These are phyloP conservation scores for Brachirus orientalis DNA, from an alignment of 2,113 vertebrate genomes.

Conservation along the genomic window DNA sequence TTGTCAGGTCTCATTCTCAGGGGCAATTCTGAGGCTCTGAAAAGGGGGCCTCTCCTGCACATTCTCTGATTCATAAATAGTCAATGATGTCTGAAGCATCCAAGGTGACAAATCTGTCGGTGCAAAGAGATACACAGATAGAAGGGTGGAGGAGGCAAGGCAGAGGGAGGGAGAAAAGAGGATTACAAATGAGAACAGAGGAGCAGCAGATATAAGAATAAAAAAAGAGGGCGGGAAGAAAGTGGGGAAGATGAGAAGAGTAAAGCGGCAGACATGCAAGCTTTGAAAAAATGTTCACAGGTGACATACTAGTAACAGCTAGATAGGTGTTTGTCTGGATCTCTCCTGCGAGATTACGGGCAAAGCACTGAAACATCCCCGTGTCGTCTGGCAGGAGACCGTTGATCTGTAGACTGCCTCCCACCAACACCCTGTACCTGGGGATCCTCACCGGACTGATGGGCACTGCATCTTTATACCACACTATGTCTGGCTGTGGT, in stretches of 20 bases:
- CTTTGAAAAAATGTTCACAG: conserved; percentile 20
- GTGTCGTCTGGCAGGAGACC: conserved; percentile 93
- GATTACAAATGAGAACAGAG: conserved; percentile 53
- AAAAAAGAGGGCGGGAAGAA: conserved; percentile 32
- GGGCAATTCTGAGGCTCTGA: conserved; percentile 58
- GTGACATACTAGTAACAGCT: conserved; percentile 92
- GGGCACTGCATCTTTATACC: conserved; percentile 94
- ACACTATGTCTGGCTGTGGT: conserved; percentile 89
- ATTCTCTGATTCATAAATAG: conserved; percentile 67
- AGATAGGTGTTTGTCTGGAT: conserved; percentile 97
- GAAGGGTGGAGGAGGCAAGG: conserved; percentile 53
- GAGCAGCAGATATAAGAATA: conserved; percentile 47
- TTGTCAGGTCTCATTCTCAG: conserved; percentile 68
- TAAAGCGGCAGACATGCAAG: conserved; percentile 14
- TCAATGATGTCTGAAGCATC: conserved; percentile 71
- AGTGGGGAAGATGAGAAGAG: conserved; percentile 31
- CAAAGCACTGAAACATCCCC: conserved; percentile 98
- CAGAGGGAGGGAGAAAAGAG: conserved; percentile 49
- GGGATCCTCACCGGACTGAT: conserved; percentile 87
- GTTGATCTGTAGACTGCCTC: conserved; percentile 93
- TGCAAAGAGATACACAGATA: conserved; percentile 59
- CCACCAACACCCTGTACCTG: conserved; percentile 87
- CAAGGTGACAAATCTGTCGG: conserved; percentile 71
- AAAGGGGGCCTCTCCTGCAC: conserved; percentile 43
- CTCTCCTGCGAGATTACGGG: conserved; percentile 91